These are phyloP conservation scores for Vipera latastei DNA, from an alignment of 2,797 vertebrate genomes.

Conservation along the genomic window DNA sequence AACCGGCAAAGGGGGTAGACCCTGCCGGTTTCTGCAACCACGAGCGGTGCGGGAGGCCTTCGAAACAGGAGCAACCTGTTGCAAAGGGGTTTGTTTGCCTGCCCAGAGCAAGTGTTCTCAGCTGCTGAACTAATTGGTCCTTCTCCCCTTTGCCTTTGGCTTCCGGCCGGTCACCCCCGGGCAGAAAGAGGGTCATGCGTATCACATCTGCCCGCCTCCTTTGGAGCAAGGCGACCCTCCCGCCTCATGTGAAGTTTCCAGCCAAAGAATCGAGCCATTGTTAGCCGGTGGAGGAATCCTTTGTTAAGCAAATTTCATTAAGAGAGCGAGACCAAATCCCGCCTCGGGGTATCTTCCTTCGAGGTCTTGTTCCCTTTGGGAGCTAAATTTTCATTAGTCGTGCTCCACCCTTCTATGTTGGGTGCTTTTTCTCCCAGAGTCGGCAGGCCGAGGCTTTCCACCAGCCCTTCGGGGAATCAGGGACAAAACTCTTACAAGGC, in stretches of 20 bases:
- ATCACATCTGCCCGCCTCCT: not conserved
- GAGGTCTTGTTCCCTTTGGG: constrained; percentile 36
- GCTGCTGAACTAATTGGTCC: not conserved
- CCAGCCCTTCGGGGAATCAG: not conserved
- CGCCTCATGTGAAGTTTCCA: constrained; percentile 61
- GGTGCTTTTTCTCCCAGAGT: not conserved
- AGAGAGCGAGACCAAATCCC: constrained; percentile 61
- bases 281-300: constrained; percentile 50
- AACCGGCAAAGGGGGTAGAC: too few species aligned
- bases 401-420: constrained; percentile 23
- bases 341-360: not conserved
- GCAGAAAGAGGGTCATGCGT: constrained; percentile 9
- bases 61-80: not conserved
- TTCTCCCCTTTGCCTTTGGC: not conserved
- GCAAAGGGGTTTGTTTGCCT: not conserved
- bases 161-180: not conserved
- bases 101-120: not conserved
- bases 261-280: constrained; percentile 70
- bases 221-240: constrained; percentile 50
- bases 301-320: constrained; percentile 74
- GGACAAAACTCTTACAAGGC: not conserved
- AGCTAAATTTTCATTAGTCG: constrained; percentile 58
- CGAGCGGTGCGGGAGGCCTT: not conserved
- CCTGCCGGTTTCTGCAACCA: not conserved
- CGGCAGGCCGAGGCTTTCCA: not conserved